phyloP scores from a whole-genome alignment of 1,140 invertebrate genomes.

The Anoplolepis gracilipes region DNA sequence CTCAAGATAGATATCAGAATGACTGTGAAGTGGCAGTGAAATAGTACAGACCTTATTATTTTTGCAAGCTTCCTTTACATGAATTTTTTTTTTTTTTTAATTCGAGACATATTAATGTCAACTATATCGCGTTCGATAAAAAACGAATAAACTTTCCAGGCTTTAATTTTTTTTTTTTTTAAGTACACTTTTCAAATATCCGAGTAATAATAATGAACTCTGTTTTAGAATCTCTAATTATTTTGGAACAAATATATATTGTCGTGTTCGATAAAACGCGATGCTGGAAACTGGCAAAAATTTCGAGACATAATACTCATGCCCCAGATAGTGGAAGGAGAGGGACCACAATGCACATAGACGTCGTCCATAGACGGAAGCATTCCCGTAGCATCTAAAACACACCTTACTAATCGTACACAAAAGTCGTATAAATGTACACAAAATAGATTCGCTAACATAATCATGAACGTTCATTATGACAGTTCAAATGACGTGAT shows the following conservation, averaged over 20 bases:
- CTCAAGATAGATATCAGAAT: constrained; percentile 71
- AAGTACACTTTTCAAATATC: not conserved
- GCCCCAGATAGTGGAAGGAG: constrained; percentile 80
- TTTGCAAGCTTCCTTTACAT: constrained; percentile 74
- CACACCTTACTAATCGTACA: constrained; percentile 82
- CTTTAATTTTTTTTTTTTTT: not conserved
- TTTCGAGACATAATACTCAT: constrained; percentile 80
- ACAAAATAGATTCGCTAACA: constrained; percentile 74
- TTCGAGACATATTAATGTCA: not conserved
- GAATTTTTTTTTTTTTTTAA: constrained; percentile 27
- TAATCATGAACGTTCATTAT: constrained; percentile 66
- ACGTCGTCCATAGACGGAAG: constrained; percentile 83
- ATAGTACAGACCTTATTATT: constrained; percentile 81
- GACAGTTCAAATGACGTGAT: constrained; percentile 48
- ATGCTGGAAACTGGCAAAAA: constrained; percentile 77
- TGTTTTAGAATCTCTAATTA: not conserved
- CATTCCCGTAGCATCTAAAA: constrained; percentile 83
- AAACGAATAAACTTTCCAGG: not conserved
- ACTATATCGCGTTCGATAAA: not conserved
- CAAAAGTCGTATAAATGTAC: constrained; percentile 76
- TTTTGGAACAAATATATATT: not conserved
- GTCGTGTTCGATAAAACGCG: not conserved
- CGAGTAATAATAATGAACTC: too few species aligned
- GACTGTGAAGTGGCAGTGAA: constrained; percentile 78
- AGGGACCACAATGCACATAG: constrained; percentile 82